Evolutionary conservation across 2,797 vertebrate genomes (phyloP).

Genomic region (Tapirus indicus): DNA sequence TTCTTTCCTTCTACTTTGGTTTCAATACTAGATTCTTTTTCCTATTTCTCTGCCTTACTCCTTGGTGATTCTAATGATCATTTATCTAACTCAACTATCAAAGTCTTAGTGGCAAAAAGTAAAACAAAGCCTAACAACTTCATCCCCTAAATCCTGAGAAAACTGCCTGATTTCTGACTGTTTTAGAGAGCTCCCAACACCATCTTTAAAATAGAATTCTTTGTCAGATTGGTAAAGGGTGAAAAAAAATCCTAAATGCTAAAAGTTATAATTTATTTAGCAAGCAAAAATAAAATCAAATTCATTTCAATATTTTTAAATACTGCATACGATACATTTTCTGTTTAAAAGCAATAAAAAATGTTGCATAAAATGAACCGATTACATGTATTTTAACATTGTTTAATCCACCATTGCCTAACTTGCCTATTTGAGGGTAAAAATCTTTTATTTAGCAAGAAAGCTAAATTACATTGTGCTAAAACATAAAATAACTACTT

Average conservation of each 20-base stretch:
- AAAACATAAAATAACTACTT: slow-evolving; percentile 24
- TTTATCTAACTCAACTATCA: background rate
- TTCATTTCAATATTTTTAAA: slow-evolving; percentile 30
- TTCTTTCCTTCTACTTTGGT: background rate
- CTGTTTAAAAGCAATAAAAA: slow-evolving; percentile 44
- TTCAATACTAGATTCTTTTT: background rate
- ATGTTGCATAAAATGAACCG: background rate
- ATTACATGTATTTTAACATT: background rate
- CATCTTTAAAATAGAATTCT: background rate
- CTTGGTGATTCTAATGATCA: background rate
- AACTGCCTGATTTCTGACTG: background rate
- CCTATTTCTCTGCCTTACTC: background rate
- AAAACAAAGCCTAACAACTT: background rate
- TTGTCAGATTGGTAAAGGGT: background rate
- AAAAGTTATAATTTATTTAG: slow-evolving; percentile 5
- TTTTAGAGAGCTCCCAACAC: background rate
- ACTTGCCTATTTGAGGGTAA: background rate
- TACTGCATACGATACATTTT: background rate
- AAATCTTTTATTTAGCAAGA: background rate
- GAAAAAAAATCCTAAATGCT: background rate
- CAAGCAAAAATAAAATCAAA: slow-evolving; percentile 48
- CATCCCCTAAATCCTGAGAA: background rate
- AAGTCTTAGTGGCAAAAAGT: background rate
- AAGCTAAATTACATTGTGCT: background rate
- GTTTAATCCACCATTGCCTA: background rate